Base-by-base conservation (phyloP, 1,140 invertebrate genomes). In the Bombus picipes region DNA sequence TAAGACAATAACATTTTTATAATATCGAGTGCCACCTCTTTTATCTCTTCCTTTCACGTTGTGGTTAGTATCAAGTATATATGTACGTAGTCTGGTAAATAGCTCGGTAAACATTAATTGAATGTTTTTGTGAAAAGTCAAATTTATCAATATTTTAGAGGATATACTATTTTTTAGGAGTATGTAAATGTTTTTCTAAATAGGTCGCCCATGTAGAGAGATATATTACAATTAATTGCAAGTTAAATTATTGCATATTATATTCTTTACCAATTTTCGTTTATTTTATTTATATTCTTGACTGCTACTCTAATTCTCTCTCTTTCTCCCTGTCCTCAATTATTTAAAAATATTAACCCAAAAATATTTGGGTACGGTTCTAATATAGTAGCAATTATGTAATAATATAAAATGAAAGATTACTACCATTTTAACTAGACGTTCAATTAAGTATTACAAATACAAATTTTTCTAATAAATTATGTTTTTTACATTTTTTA, bases 1-100 rank as follows among this genome's bases (percentile, higher is more conserved):
- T 41, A 28, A 53, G 47, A 83, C 43, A 83, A 70, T 43, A 34
- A 34, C 22, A 70, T 77, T 83, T 59, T 85, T 53, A 28, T 74
- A 70, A 78, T 34, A 41, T 39, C 43, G 10, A 68, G 3, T 28
- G 32, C 37, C n/a, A 5, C 59, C 32, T n/a, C 41, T 10, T 22
- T 65, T 34, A 2, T 12, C 39, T 47, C 43, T 34, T 13, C 47
- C 41, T 34, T 37, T 65, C 13, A 32, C n/a, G 37, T 43, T 53
- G 47, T 8, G 47, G 5, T 22, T 22, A 53, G 6, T 18, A 53
- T 53, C 6, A 53, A 53, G 47, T 53, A 53, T 22, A 53, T 53
- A 53, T 53, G 18, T 53, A 22, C 0, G 18, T 53, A 53, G 18
- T 22, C 18, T 53, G 18, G 18, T 53, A 53, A 53, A 53, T 22